Conservation (phyloP, 2,888 invertebrate species). For the Cerastoderma edule region DNA sequence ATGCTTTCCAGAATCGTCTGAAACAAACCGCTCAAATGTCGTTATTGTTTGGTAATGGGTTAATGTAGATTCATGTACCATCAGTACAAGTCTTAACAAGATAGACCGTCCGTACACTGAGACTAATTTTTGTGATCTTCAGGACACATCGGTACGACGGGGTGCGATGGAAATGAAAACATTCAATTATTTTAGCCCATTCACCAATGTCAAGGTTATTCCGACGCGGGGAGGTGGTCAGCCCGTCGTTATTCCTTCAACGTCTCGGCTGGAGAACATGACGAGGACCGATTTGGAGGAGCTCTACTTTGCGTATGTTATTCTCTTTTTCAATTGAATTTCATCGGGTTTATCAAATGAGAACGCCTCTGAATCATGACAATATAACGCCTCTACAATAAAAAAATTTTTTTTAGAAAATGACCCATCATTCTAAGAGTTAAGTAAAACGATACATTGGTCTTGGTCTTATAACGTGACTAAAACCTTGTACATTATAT, state of each 20-base stretch:
- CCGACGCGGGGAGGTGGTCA: background rate
- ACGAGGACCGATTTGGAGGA: background rate
- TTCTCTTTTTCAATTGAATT: background rate
- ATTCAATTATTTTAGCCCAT: too few species aligned
- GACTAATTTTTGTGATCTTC: too few species aligned
- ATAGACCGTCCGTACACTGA: too few species aligned
- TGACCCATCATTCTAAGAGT: background rate
- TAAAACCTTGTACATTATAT: background rate
- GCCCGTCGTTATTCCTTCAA: background rate
- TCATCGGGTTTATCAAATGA: background rate
- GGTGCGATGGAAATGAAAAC: too few species aligned
- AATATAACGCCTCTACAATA: background rate
- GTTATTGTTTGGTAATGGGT: too few species aligned
- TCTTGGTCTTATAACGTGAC: background rate
- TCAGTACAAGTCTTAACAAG: too few species aligned
- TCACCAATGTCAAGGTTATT: background rate
- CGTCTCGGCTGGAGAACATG: background rate
- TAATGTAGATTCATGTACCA: too few species aligned
- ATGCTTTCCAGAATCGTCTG: too few species aligned
- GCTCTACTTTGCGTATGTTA: constrained; percentile 14
- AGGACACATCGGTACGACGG: too few species aligned
- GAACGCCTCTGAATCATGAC: background rate
- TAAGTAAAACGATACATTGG: background rate
- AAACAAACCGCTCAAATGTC: too few species aligned
- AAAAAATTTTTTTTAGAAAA: background rate